phyloP scores from a whole-genome alignment of 2,113 vertebrate genomes.

The Pedionomus torquatus region DNA sequence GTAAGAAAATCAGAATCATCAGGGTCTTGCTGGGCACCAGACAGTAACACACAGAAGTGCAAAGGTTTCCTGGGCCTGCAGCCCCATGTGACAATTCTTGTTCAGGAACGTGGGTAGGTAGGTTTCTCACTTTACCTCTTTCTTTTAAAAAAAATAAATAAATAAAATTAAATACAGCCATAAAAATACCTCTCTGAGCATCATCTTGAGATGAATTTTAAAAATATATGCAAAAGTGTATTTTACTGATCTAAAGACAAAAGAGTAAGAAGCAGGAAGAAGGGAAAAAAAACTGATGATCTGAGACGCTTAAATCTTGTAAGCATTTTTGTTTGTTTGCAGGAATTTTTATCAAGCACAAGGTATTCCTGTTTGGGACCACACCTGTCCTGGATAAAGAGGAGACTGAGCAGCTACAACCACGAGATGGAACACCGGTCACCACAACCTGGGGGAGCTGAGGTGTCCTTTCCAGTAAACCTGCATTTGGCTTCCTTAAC shows the following conservation, averaged over 20 bases:
- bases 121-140: neutral
- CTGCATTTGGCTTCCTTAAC: neutral
- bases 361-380: neutral
- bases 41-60: neutral
- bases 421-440: neutral
- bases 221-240: neutral
- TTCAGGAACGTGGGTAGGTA: neutral
- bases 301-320: neutral
- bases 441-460: neutral
- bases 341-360: neutral
- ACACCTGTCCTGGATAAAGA: neutral
- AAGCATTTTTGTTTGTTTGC: neutral
- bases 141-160: neutral
- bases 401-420: rapidly evolving
- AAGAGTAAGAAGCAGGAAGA: neutral
- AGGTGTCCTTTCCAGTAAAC: neutral
- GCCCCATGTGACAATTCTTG: neutral
- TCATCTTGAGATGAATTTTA: neutral
- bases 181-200: neutral
- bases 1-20: neutral
- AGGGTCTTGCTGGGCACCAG: neutral
- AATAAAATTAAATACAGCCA: neutral
- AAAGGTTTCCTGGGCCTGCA: neutral
- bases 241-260: neutral
- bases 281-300: neutral